These are phyloP conservation scores for Chloroclysta siterata DNA, from an alignment of 2,888 invertebrate species.

Conservation along the genomic window DNA sequence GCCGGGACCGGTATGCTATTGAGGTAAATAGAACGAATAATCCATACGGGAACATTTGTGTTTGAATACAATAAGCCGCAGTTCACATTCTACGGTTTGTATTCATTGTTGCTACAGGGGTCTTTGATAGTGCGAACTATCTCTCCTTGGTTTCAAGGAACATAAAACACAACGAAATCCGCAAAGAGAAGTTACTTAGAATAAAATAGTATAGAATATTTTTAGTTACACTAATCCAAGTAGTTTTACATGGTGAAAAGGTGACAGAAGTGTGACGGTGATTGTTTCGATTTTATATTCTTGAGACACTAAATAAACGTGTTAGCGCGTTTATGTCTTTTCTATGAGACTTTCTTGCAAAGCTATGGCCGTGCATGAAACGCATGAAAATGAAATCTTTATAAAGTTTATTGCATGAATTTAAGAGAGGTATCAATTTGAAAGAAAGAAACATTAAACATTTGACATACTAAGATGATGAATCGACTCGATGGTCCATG, in stretches of 20 bases:
- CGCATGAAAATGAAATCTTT: too few relatives aligned
- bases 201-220: too few relatives aligned
- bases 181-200: too few relatives aligned
- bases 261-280: background rate
- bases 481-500: too few relatives aligned
- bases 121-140: background rate
- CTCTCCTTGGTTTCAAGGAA: background rate
- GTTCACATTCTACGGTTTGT: slow-evolving; percentile 29
- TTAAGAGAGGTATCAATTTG: too few relatives aligned
- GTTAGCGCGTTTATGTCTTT: slow-evolving; percentile 28
- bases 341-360: slow-evolving; percentile 2
- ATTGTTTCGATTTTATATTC: background rate
- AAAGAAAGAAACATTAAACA: too few relatives aligned
- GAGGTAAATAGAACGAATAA: slow-evolving; percentile 65
- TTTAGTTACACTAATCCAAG: too few relatives aligned
- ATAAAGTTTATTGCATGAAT: too few relatives aligned
- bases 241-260: background rate
- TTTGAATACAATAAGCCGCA: slow-evolving; percentile 53
- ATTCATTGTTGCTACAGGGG: slow-evolving; percentile 17
- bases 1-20: slow-evolving; percentile 60
- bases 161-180: background rate
- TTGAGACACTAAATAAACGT: background rate
- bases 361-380: background rate
- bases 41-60: slow-evolving; percentile 47
- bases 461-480: too few relatives aligned